Evolutionary conservation across 2,888 invertebrate genomes (phyloP).

Genomic region (Oscheius sp.): DNA sequence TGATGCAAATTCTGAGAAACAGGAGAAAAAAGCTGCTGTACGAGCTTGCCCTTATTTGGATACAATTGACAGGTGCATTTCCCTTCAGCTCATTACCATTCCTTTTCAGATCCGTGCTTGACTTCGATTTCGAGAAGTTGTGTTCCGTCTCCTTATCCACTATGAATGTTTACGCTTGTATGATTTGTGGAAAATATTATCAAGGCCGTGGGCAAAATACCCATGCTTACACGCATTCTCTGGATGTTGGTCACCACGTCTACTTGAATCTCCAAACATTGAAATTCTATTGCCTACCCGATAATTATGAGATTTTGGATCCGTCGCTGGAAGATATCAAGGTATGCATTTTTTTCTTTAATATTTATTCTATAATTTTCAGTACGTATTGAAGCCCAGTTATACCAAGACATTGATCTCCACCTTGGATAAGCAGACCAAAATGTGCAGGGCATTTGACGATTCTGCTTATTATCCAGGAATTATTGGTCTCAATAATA

Average conservation of each 20-base stretch:
- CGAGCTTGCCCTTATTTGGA: constrained; percentile 90
- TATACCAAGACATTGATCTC: constrained; percentile 86
- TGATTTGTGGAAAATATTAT: constrained; percentile 99
- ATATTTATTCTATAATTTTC: constrained; percentile 55
- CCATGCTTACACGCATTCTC: constrained; percentile 98
- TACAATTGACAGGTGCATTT: constrained; percentile 86
- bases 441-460: constrained; percentile 92
- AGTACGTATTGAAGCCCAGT: constrained; percentile 95
- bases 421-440: constrained; percentile 77
- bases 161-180: constrained; percentile 98
- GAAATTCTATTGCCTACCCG: constrained; percentile 97
- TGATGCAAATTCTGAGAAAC: background rate
- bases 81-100: too few relatives aligned
- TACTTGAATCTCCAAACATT: constrained; percentile 91
- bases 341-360: constrained; percentile 61
- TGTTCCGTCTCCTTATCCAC: constrained; percentile 97
- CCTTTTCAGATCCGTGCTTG: constrained; percentile 84
- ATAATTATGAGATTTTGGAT: constrained; percentile 99
- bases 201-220: constrained; percentile 95
- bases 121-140: constrained; percentile 99
- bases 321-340: constrained; percentile 94
- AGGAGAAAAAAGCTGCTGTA: constrained; percentile 54
- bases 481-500: constrained; percentile 97
- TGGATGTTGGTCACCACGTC: constrained; percentile 96
- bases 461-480: constrained; percentile 87